Percentiles rank a stretch among this genome's conserved stretches.
Evolutionary conservation across 2,113 vertebrate genomes (phyloP).

Genomic region (Protobothrops mucrosquamatus): DNA sequence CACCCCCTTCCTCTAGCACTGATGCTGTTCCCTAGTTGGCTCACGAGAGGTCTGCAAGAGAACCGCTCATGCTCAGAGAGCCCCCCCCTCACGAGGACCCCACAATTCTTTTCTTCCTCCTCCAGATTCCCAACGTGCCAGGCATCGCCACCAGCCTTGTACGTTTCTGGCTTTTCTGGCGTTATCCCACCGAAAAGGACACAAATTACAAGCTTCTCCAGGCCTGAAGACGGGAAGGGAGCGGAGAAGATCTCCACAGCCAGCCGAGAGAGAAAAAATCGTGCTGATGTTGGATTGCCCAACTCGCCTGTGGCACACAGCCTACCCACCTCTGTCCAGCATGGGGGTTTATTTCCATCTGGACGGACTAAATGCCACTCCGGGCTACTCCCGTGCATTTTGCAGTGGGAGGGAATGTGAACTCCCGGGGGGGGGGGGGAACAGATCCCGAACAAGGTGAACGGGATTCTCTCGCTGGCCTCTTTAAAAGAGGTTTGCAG

Average conservation of each 20-base stretch:
- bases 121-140: conserved; percentile 86
- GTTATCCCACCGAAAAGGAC: conserved; percentile 60
- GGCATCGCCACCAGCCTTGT: conserved; percentile 87
- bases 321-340: rapidly evolving
- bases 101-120: not conserved
- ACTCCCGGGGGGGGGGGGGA: too few species aligned
- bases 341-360: not conserved
- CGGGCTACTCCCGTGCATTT: not conserved
- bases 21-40: too few species aligned
- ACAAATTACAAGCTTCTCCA: conserved; percentile 69
- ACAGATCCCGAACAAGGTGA: not conserved
- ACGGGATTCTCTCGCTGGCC: not conserved
- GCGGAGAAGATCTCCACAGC: rapidly evolving
- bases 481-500: not conserved
- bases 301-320: rapidly evolving
- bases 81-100: too few species aligned
- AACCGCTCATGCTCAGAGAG: not conserved
- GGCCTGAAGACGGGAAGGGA: conserved; percentile 57
- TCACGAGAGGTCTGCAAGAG: too few species aligned
- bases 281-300: rapidly evolving
- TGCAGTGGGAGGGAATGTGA: not conserved
- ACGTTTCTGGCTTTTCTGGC: conserved; percentile 87
- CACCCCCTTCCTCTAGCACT: too few species aligned
- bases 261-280: rapidly evolving
- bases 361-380: not conserved